These are phyloP conservation scores for Hypotaenidia philippensis DNA, from an alignment of 2,797 vertebrate species.

Conservation along the genomic window DNA sequence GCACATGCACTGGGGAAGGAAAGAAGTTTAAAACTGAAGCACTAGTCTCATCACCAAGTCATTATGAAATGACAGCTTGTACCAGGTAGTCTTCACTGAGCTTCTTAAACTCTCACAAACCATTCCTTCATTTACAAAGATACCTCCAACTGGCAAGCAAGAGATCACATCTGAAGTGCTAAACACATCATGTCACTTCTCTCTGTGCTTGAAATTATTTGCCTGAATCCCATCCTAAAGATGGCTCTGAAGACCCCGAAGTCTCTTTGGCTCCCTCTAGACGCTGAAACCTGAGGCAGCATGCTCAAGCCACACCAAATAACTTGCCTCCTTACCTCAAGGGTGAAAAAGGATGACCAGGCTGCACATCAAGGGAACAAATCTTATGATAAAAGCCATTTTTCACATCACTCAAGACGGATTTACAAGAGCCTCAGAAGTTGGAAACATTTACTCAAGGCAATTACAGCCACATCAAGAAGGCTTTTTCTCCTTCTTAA, in stretches of 20 bases:
- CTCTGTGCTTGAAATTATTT: neutral
- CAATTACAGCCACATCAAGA: rapidly evolving
- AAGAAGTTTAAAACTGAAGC: neutral
- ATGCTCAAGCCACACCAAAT: neutral
- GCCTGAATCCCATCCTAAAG: neutral
- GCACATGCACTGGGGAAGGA: neutral
- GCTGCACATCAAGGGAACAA: neutral
- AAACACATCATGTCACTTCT: neutral
- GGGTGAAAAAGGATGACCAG: neutral
- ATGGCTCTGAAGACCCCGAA: neutral
- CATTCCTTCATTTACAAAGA: neutral
- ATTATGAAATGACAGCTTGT: neutral
- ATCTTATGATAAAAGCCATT: neutral
- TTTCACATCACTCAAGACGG: neutral
- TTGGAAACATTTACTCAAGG: neutral
- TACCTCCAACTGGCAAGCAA: neutral
- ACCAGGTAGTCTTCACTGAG: neutral
- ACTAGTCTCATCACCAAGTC: neutral
- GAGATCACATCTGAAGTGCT: neutral
- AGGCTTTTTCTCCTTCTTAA: neutral
- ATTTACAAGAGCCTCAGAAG: neutral
- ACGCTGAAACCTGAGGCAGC: neutral
- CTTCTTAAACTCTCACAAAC: neutral
- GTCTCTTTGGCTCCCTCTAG: neutral
- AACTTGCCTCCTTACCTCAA: neutral